A percentile compares a stretch with the other conserved stretches of the same genome.
These are phyloP conservation scores for Gobionotothen gibberifrons DNA, from an alignment of 2,797 vertebrate species.

Conservation along the genomic window DNA sequence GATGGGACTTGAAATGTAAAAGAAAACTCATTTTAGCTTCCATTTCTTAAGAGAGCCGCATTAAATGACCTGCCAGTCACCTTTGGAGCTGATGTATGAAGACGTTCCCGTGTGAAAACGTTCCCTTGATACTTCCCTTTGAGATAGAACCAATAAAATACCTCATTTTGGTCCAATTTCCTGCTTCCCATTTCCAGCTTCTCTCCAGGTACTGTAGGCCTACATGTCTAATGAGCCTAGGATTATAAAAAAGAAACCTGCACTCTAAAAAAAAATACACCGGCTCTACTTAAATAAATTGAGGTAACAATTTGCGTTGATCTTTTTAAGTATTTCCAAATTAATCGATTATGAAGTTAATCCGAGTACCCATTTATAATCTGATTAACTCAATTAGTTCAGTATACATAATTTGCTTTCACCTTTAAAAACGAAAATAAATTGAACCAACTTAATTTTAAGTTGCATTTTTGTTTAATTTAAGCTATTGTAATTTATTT, in stretches of 20 bases:
- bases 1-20: neutral
- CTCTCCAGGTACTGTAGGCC: slow-evolving; percentile 21
- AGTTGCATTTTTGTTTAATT: too few relatives aligned
- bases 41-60: slow-evolving; percentile 14
- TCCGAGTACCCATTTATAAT: too few relatives aligned
- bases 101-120: slow-evolving; percentile 7
- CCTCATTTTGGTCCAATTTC: slow-evolving; percentile 6
- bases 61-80: slow-evolving; percentile 11
- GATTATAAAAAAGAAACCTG: slow-evolving; percentile 13
- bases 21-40: slow-evolving; percentile 7
- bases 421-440: too few relatives aligned
- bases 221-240: slow-evolving; percentile 24
- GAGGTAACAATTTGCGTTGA: too few relatives aligned
- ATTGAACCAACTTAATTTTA: too few relatives aligned
- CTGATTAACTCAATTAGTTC: too few relatives aligned
- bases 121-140: slow-evolving; percentile 6
- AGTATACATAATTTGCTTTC: too few relatives aligned
- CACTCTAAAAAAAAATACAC: too few relatives aligned
- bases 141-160: slow-evolving; percentile 16
- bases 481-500: too few relatives aligned
- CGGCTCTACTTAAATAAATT: too few relatives aligned
- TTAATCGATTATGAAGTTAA: too few relatives aligned
- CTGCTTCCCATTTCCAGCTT: slow-evolving; percentile 8
- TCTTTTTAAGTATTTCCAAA: too few relatives aligned
- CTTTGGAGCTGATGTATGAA: slow-evolving; percentile 7